Evolutionary conservation across 2,888 invertebrate species (phyloP).

Genomic region (Ceraclea dissimilis): DNA sequence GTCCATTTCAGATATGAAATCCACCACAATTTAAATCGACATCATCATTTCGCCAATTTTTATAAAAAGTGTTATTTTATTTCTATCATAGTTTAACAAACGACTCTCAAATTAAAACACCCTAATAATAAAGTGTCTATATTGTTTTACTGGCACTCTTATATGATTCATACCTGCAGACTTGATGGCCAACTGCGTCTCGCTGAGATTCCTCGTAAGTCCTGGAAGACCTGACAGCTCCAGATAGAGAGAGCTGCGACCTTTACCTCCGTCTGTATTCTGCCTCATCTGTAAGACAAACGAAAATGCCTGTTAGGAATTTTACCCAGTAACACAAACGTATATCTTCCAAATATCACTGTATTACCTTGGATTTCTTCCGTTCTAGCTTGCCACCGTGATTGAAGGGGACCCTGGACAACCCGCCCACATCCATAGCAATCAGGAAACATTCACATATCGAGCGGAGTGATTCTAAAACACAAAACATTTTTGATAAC

Average conservation of each 20-base stretch:
- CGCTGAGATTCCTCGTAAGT: constrained; percentile 74
- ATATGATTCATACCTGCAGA: constrained; percentile 63
- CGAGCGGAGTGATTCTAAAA: constrained; percentile 78
- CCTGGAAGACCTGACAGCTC: constrained; percentile 58
- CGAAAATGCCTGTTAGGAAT: too few relatives aligned
- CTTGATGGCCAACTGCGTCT: constrained; percentile 76
- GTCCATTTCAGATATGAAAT: too few relatives aligned
- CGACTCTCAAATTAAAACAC: too few relatives aligned
- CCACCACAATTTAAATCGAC: too few relatives aligned
- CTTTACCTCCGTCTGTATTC: constrained; percentile 31
- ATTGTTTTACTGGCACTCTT: too few relatives aligned
- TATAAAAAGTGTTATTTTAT: too few relatives aligned
- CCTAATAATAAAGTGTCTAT: too few relatives aligned
- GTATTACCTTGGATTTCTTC: constrained; percentile 49
- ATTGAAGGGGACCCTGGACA: constrained; percentile 57
- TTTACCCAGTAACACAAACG: too few relatives aligned
- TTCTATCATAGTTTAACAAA: too few relatives aligned
- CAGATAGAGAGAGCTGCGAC: constrained; percentile 50
- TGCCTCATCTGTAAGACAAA: constrained; percentile 21
- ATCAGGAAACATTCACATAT: constrained; percentile 83
- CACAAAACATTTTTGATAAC: too few relatives aligned
- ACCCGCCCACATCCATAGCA: constrained; percentile 65
- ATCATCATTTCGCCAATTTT: too few relatives aligned
- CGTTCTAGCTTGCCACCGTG: constrained; percentile 64
- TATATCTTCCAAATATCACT: too few relatives aligned